A percentile compares a stretch with the other conserved stretches of the same genome.
Evolutionary conservation across 2,888 invertebrate genomes (phyloP).

Genomic region (Callosobruchus maculatus): DNA sequence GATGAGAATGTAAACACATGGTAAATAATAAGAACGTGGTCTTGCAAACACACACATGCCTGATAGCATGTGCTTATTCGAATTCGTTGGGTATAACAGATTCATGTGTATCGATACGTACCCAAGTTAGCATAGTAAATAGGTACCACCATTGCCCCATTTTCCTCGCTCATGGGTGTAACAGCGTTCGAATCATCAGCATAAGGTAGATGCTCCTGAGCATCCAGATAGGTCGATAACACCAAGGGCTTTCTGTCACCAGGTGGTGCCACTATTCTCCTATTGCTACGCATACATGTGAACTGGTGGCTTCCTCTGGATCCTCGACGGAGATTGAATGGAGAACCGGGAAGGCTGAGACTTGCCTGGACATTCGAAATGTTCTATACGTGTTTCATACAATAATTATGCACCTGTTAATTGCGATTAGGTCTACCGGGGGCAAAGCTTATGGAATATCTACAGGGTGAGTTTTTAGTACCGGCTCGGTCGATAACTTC

Average conservation of each 20-base stretch:
- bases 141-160: slow-evolving; percentile 90
- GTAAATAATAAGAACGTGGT: no score
- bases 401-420: slow-evolving; percentile 19
- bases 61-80: no score
- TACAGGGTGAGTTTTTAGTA: no score
- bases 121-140: slow-evolving; percentile 85
- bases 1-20: no score
- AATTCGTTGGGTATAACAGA: no score
- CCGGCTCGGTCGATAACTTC: no score
- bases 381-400: slow-evolving; percentile 43
- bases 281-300: slow-evolving; percentile 74
- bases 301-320: slow-evolving; percentile 91
- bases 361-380: slow-evolving; percentile 73
- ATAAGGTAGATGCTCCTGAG: slow-evolving; percentile 92
- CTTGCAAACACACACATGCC: no score
- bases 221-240: slow-evolving; percentile 89
- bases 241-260: slow-evolving; percentile 92
- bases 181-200: slow-evolving; percentile 97
- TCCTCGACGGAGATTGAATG: slow-evolving; percentile 88
- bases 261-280: slow-evolving; percentile 73
- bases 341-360: slow-evolving; percentile 94
- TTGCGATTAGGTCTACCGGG: not conserved
- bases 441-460: no score
- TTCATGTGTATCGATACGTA: slow-evolving; percentile 34
- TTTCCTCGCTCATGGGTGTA: slow-evolving; percentile 97